A percentile compares a stretch with the other conserved stretches of the same genome.
Evolutionary conservation across 2,888 invertebrate species (phyloP).

Genomic region (Brenthis hecate): DNA sequence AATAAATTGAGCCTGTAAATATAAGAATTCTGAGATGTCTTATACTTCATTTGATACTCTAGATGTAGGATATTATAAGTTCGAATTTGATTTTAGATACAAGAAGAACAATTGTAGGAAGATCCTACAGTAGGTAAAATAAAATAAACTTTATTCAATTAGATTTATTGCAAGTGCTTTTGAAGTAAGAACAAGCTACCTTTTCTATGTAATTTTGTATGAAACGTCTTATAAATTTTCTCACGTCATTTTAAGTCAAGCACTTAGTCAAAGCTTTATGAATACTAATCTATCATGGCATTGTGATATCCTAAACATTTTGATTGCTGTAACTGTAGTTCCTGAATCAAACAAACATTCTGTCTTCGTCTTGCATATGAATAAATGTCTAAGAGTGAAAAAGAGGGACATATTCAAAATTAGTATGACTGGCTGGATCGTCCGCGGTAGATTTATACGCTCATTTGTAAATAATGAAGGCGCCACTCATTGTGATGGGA

Average conservation of each 20-base stretch:
- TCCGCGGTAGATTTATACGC: slow-evolving; percentile 72
- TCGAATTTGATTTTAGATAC: neutral
- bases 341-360: slow-evolving; percentile 32
- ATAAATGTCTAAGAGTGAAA: slow-evolving; percentile 21
- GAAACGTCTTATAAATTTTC: slow-evolving; percentile 14
- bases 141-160: too few species aligned
- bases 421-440: slow-evolving; percentile 59
- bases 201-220: too few species aligned
- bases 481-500: slow-evolving; percentile 78
- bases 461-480: slow-evolving; percentile 79
- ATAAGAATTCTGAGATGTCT: neutral
- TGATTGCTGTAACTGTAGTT: slow-evolving; percentile 36
- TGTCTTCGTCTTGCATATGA: slow-evolving; percentile 23
- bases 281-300: slow-evolving; percentile 32
- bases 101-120: too few species aligned
- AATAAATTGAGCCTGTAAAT: neutral
- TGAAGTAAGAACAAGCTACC: too few species aligned
- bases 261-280: slow-evolving; percentile 12
- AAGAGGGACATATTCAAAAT: slow-evolving; percentile 46
- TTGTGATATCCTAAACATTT: slow-evolving; percentile 28
- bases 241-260: slow-evolving; percentile 11
- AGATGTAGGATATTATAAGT: neutral
- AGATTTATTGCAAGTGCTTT: too few species aligned
- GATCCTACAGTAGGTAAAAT: too few species aligned
- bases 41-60: slow-evolving; percentile 1